A percentile compares a stretch with the other conserved stretches of the same genome.
Conservation (phyloP, 2,888 invertebrate genomes). For the Euclidia mi region DNA sequence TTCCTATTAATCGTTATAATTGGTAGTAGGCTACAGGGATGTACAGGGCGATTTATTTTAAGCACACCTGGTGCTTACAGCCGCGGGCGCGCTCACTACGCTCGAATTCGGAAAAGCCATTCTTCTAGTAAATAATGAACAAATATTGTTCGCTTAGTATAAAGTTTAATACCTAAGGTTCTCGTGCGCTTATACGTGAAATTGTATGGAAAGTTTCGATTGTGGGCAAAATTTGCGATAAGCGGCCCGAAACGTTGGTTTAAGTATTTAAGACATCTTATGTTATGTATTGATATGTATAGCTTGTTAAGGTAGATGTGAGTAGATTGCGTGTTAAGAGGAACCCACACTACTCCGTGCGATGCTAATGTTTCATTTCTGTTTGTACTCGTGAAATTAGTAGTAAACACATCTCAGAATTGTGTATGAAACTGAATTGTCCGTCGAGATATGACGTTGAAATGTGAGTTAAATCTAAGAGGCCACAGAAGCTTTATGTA, state of each 20-base stretch:
- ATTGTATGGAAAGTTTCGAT: slow-evolving; percentile 6
- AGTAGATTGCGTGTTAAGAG: neutral
- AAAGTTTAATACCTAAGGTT: slow-evolving; percentile 45
- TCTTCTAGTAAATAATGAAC: slow-evolving; percentile 54
- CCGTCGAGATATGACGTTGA: too few relatives aligned
- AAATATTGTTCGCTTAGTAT: slow-evolving; percentile 46
- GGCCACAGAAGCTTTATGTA: too few relatives aligned
- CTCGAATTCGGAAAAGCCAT: slow-evolving; percentile 46
- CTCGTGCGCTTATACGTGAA: slow-evolving; percentile 16
- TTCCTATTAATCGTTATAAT: slow-evolving; percentile 80
- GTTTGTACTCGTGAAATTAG: neutral
- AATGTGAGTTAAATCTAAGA: too few relatives aligned
- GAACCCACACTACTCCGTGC: neutral
- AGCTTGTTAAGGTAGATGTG: slow-evolving; percentile 1
- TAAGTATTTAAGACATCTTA: neutral
- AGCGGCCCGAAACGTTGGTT: neutral
- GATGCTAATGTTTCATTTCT: slow-evolving; percentile 1
- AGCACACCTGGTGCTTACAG: slow-evolving; percentile 72
- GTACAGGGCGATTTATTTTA: slow-evolving; percentile 74
- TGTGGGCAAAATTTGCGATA: neutral
- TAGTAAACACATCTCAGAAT: neutral
- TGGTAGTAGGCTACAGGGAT: slow-evolving; percentile 69
- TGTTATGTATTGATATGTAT: neutral
- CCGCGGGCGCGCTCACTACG: slow-evolving; percentile 45
- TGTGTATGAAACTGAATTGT: too few relatives aligned